phyloP scores from a whole-genome alignment of 53 echinoderm and acorn worm genomes.

The Paelopatides confundens region DNA sequence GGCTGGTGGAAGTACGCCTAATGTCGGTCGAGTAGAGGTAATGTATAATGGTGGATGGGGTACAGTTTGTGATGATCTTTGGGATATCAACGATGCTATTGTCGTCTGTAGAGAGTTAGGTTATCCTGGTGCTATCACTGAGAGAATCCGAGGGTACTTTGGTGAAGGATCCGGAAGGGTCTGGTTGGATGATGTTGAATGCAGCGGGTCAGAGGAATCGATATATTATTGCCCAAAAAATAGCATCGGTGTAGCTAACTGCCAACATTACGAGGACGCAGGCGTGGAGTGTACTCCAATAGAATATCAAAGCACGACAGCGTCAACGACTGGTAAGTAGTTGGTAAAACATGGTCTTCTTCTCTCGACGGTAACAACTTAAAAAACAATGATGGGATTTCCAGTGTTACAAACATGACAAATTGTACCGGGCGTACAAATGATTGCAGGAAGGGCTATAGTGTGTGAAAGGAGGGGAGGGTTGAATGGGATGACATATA shows the following conservation, averaged over 20 bases:
- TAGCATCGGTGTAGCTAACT: background rate
- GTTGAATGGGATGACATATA: too few species aligned
- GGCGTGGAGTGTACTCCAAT: background rate
- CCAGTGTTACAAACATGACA: too few species aligned
- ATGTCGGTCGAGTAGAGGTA: conserved; percentile 43
- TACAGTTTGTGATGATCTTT: background rate
- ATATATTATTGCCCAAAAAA: background rate
- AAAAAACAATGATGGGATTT: too few species aligned
- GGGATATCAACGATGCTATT: background rate
- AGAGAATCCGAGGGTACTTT: background rate
- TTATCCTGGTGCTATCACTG: background rate
- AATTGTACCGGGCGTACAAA: too few species aligned
- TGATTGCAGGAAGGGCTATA: too few species aligned
- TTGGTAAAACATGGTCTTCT: too few species aligned
- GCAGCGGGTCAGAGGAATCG: background rate
- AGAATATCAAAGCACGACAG: too few species aligned
- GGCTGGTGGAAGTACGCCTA: background rate
- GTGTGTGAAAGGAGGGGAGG: too few species aligned
- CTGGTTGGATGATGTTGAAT: background rate
- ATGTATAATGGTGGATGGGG: conserved; percentile 2
- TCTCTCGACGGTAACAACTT: too few species aligned
- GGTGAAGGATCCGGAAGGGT: background rate
- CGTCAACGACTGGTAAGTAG: too few species aligned
- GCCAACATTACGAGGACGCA: background rate
- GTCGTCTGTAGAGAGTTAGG: background rate